These are phyloP conservation scores for Araneus ventricosus DNA, from an alignment of 1,140 invertebrate species.

Conservation along the genomic window DNA sequence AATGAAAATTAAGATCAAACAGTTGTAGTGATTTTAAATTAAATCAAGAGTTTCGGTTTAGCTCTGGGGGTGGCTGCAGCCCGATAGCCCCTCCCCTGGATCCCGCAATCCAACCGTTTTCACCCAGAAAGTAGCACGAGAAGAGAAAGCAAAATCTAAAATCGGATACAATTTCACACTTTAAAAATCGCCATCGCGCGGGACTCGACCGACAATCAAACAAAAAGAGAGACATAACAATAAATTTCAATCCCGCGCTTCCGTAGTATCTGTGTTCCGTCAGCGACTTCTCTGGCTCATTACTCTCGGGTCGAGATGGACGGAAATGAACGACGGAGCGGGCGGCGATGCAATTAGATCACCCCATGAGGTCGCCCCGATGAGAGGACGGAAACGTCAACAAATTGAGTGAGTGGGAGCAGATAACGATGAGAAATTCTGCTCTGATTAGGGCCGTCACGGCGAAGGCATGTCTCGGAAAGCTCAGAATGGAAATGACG, in stretches of 20 bases:
- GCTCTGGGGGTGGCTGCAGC: no score
- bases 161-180: no score
- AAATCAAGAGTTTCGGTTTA: no score
- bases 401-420: constrained; percentile 46
- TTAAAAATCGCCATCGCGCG: no score
- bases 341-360: constrained; percentile 12
- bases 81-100: no score
- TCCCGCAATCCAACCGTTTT: no score
- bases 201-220: no score
- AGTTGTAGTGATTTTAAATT: no score
- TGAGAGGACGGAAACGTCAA: constrained; percentile 1
- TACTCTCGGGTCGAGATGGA: neutral
- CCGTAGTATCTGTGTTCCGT: neutral
- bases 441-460: constrained; percentile 11
- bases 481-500: neutral
- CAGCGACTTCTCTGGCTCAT: neutral
- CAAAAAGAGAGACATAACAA: neutral
- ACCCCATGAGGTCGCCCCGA: constrained; percentile 1
- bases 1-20: no score
- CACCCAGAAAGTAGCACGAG: no score
- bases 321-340: constrained; percentile 2
- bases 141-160: no score
- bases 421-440: constrained; percentile 36
- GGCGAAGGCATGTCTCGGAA: neutral
- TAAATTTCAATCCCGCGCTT: neutral